Evolutionary conservation across 92 coral and sea anemone genomes (phyloP).

Genomic region (Epizoanthus scotinus): DNA sequence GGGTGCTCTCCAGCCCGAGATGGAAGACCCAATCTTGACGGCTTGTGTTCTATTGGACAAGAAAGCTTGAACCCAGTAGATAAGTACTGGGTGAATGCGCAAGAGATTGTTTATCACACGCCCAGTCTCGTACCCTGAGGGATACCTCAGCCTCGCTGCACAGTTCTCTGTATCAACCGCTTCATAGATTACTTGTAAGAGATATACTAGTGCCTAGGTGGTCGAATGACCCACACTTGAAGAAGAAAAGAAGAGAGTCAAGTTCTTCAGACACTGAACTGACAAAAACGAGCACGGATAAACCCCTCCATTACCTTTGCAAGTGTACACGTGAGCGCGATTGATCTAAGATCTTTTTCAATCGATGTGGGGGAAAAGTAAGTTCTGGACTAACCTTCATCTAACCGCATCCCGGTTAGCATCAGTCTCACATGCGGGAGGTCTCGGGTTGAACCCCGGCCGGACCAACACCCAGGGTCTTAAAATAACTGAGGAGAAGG

Average conservation of each 20-base stretch:
- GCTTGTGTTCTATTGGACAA: background rate
- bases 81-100: background rate
- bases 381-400: too few species aligned
- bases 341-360: too few species aligned
- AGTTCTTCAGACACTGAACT: conserved; percentile 8
- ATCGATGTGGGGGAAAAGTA: too few species aligned
- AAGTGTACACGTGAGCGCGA: background rate
- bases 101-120: too few species aligned
- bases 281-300: background rate
- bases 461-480: too few species aligned
- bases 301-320: conserved; percentile 29
- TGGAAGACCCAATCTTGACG: background rate
- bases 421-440: too few species aligned
- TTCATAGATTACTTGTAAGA: conserved; percentile 19
- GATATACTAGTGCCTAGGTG: conserved; percentile 4
- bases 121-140: too few species aligned
- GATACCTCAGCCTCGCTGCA: conserved; percentile 10
- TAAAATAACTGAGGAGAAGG: too few species aligned
- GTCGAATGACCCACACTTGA: background rate
- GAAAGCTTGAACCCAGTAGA: background rate
- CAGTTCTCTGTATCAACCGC: conserved; percentile 16
- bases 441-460: too few species aligned
- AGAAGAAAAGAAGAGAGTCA: conserved; percentile 23
- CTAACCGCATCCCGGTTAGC: too few species aligned
- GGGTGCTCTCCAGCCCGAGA: background rate